Evolutionary conservation across 2,888 invertebrate species (phyloP).

Genomic region (Mycalesis mineus): DNA sequence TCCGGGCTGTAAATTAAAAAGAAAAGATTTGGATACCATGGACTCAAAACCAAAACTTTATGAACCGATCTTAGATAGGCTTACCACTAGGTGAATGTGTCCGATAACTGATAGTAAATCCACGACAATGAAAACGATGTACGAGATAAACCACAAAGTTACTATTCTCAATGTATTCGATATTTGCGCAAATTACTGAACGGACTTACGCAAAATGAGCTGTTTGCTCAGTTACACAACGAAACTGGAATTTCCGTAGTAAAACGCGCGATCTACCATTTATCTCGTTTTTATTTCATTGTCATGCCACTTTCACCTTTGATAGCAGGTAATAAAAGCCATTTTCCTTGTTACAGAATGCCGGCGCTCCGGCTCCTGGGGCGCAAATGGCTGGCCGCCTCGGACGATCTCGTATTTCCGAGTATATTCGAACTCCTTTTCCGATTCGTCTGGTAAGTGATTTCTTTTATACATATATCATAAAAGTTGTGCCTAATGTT

Average conservation of each 20-base stretch:
- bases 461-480: not conserved
- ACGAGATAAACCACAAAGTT: not conserved
- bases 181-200: slow-evolving; percentile 24
- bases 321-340: slow-evolving; percentile 11
- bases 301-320: slow-evolving; percentile 5
- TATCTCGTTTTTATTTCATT: slow-evolving; percentile 5
- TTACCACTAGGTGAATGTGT: no score
- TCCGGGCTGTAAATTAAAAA: no score
- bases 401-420: slow-evolving; percentile 95
- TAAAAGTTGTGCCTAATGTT: not conserved
- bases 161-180: not conserved
- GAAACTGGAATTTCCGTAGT: slow-evolving; percentile 22
- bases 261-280: slow-evolving; percentile 9
- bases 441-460: slow-evolving; percentile 82
- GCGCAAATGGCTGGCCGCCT: slow-evolving; percentile 93
- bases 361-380: slow-evolving; percentile 92
- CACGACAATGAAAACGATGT: not conserved
- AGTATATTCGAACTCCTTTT: slow-evolving; percentile 87
- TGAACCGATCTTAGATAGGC: no score
- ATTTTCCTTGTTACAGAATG: slow-evolving; percentile 79
- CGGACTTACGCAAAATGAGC: slow-evolving; percentile 32
- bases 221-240: slow-evolving; percentile 29
- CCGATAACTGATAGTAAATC: no score
- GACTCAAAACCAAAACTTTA: no score
- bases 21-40: no score